Percentiles rank a stretch among this genome's conserved stretches.
Evolutionary conservation across 2,797 vertebrate species (phyloP).

Genomic region (Ateles fusciceps): DNA sequence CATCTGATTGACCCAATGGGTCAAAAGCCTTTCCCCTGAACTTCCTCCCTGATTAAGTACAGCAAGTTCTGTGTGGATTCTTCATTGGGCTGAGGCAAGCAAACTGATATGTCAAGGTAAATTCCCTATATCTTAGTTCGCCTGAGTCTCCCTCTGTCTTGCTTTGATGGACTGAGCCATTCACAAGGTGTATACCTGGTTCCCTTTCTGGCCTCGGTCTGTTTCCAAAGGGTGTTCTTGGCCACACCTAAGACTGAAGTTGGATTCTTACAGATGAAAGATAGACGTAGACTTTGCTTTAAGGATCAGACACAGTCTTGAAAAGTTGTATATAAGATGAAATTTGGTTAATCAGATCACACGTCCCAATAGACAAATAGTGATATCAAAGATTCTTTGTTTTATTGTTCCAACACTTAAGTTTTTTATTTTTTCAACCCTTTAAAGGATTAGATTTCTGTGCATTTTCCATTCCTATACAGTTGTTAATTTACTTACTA

Average conservation of each 20-base stretch:
- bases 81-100: not conserved
- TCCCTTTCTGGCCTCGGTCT: not conserved
- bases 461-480: not conserved
- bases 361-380: not conserved
- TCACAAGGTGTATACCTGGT: not conserved
- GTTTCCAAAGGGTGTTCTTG: not conserved
- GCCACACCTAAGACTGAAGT: not conserved
- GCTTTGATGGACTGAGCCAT: not conserved
- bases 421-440: not conserved
- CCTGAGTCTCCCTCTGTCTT: not conserved
- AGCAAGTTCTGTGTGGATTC: not conserved
- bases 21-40: not conserved
- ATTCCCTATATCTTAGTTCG: not conserved
- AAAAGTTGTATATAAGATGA: not conserved
- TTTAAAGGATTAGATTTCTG: not conserved
- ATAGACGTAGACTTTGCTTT: not conserved
- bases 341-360: not conserved
- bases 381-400: not conserved
- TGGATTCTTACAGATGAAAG: not conserved
- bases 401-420: not conserved
- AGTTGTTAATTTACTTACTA: not conserved
- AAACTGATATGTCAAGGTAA: not conserved
- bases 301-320: not conserved
- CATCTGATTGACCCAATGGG: fast-evolving
- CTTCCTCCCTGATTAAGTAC: not conserved